Evolutionary conservation across 1,140 invertebrate genomes (phyloP).

Genomic region (Centruroides vittatus): DNA sequence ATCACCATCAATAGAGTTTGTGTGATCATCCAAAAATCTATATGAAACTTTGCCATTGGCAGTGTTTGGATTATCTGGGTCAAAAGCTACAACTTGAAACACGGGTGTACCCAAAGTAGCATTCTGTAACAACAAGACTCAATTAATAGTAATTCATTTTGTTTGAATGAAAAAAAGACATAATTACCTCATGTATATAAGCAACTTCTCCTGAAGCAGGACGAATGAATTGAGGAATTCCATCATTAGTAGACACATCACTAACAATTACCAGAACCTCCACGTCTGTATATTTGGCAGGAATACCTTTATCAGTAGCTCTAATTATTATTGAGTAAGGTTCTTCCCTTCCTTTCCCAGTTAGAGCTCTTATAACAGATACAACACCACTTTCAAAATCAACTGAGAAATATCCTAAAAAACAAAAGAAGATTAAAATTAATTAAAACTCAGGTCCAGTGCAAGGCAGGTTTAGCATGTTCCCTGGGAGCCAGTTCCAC

Average conservation of each 20-base stretch:
- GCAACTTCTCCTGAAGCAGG: slow-evolving; percentile 53
- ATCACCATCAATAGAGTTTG: slow-evolving; percentile 2
- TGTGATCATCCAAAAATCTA: slow-evolving; percentile 43
- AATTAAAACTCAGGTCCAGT: background rate
- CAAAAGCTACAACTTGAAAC: slow-evolving; percentile 24
- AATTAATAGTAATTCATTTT: too few species aligned
- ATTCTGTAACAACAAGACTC: slow-evolving; percentile 21
- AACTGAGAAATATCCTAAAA: slow-evolving; percentile 45
- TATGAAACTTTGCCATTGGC: slow-evolving; percentile 56
- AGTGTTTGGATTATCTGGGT: slow-evolving; percentile 43
- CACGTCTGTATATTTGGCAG: slow-evolving; percentile 42
- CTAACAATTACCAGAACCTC: slow-evolving; percentile 53
- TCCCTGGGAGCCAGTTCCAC: too few species aligned
- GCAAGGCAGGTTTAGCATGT: too few species aligned
- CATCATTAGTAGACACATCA: slow-evolving; percentile 68
- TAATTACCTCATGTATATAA: slow-evolving; percentile 29
- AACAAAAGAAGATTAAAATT: background rate
- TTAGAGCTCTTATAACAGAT: slow-evolving; percentile 43
- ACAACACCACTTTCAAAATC: slow-evolving; percentile 51
- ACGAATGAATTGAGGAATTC: slow-evolving; percentile 56
- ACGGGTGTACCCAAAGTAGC: slow-evolving; percentile 23
- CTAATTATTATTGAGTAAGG: slow-evolving; percentile 52
- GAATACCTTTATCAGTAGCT: slow-evolving; percentile 51
- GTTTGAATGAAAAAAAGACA: too few species aligned
- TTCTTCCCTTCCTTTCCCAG: slow-evolving; percentile 57